Base-by-base conservation (phyloP, 2,888 invertebrate species). In the Rugalucina vietnamica region DNA sequence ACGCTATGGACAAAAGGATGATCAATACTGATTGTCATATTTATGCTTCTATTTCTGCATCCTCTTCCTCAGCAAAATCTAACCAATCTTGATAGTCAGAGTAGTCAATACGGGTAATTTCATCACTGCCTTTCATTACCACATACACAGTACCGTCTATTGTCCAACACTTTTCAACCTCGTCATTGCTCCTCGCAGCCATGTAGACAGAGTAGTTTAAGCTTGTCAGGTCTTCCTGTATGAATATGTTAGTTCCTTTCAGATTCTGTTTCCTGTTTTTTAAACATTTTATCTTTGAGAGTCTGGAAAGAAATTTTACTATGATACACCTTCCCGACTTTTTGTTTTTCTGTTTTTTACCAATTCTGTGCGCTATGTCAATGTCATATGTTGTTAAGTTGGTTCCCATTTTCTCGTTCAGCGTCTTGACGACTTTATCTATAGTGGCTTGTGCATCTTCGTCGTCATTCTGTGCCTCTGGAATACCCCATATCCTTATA, bases 331-430 rank as follows among this genome's bases (percentile, higher is more conserved):
- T 39, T 24, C 72, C 72, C 29, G 43, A 27, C 24, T 72, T 72
- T 3, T 5, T 2, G 27, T 60, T 29, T 27, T 60, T 60, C 10
- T 14, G 24, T 43, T 29, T 29, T 27, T 43, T 72, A 4, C 72
- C 72, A 2, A 72, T 27, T 32, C 72, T 43, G 36, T 72, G 72
- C 8, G 72, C 43, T 72, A 72, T 72, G 39, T 72, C 43, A 4
- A 72, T 72, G 27, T 72, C 72, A 27, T 49, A 4, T 39, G 27
- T 1, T 39, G 24, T 24, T 32, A 72, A 14, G 24, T 43, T 29
- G 21, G 27, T 49, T 14, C 72, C 49, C 49, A 27, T 72, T 72
- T 43, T 72, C 72, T 72, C 49, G 24, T 72, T 72, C 27, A 43
- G 27, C 49, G 18, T 21, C n/a, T 43, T 14, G 49, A 72, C 39